phyloP scores from a whole-genome alignment of 2,888 invertebrate species.

The Hetaerina titia region DNA sequence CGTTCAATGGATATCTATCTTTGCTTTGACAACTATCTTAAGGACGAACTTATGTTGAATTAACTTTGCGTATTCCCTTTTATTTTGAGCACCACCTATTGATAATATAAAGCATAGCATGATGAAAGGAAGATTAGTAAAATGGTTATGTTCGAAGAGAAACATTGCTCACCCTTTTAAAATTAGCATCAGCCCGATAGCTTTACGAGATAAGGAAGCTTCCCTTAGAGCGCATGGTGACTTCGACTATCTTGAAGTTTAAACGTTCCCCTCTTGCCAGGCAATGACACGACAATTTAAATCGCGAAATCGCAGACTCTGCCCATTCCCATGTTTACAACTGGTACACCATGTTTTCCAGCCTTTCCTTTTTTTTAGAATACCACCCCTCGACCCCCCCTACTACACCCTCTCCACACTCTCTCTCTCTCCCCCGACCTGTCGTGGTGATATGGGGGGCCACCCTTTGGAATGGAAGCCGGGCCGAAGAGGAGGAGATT shows the following conservation, averaged over 20 bases:
- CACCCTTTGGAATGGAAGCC: conserved; percentile 25
- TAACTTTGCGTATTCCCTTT: no score
- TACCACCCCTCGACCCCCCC: neutral
- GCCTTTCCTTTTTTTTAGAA: neutral
- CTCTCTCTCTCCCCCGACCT: neutral
- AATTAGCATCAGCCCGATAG: neutral
- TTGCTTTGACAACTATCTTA: no score
- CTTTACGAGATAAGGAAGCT: neutral
- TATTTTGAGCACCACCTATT: no score
- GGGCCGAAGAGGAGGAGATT: neutral
- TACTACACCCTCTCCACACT: neutral
- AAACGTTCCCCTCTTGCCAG: neutral
- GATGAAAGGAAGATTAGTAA: no score
- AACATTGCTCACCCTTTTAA: neutral
- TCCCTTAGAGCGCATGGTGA: neutral
- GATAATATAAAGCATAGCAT: no score
- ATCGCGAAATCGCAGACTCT: neutral
- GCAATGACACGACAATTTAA: neutral
- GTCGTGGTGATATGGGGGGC: conserved; percentile 39
- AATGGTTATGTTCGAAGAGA: no score
- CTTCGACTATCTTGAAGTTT: neutral
- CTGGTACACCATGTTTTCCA: neutral
- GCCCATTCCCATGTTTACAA: neutral
- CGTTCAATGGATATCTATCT: no score
- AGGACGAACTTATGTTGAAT: no score